A percentile compares a stretch with the other conserved stretches of the same genome.
Conservation (phyloP, 2,113 vertebrate species). For the Carettochelys insculpta region DNA sequence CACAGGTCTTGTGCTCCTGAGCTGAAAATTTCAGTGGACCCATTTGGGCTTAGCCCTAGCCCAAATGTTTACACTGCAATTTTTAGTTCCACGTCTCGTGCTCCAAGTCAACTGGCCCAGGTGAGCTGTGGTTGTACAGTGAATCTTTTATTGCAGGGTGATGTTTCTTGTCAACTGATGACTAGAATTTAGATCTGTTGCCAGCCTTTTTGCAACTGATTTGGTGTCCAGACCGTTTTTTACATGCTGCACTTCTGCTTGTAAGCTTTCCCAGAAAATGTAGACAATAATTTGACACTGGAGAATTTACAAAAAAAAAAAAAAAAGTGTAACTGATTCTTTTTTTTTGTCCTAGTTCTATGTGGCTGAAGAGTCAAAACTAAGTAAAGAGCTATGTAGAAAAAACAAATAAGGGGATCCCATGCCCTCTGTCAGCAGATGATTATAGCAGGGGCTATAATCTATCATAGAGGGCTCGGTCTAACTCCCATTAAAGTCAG, state of each 20-base stretch:
- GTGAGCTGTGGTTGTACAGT: background rate
- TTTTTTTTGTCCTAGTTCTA: background rate
- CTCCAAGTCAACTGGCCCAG: background rate
- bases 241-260: slow-evolving; percentile 8
- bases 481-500: background rate
- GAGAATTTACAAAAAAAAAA: too few species aligned
- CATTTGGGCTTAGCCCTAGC: background rate
- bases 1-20: background rate
- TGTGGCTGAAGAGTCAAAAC: background rate
- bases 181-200: slow-evolving; percentile 15
- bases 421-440: background rate
- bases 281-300: slow-evolving; percentile 20
- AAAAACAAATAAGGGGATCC: background rate
- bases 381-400: background rate
- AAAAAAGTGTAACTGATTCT: slow-evolving; percentile 21
- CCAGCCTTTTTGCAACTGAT: slow-evolving; percentile 22
- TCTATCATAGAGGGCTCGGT: background rate
- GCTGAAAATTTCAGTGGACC: background rate
- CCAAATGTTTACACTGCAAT: background rate
- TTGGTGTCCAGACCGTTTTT: slow-evolving; percentile 27
- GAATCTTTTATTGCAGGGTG: background rate
- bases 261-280: slow-evolving; percentile 24
- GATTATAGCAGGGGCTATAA: background rate
- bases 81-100: background rate
- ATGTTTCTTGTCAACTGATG: background rate